Base-by-base conservation (phyloP, 2,888 invertebrate genomes). In the Drosophila barbarae region DNA sequence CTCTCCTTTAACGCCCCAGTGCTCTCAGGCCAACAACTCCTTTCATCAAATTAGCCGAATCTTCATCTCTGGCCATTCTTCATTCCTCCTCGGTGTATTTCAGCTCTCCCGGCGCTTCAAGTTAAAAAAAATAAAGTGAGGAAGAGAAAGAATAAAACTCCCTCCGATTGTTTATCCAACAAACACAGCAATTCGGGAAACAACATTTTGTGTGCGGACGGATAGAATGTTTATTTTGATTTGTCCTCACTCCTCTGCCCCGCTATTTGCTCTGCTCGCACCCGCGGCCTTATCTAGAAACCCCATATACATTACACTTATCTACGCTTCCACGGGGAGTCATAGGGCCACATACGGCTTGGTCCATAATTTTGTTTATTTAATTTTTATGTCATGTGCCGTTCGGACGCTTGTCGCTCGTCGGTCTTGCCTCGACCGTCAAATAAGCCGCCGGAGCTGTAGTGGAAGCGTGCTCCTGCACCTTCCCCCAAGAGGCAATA, bases 361-460 rank as follows among this genome's bases (percentile, higher is more conserved):
- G 75, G 69, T 74, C 77, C 83, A 82, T 82, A 83, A 82, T 83
- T 82, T 82, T 80, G 80, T 81, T 82, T 81, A 80, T 82, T 81
- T 82, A 82, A 82, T 81, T 80, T 82, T 80, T 73, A 73, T 81
- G 78, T 80, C 80, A 82, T 81, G 80, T 80, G 80, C 81, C 82
- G 81, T 76, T 77, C 72, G 63, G 66, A 47, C 67, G 66, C 66
- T 59, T 66, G 67, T 65, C 55, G 63, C 35, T 47, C 23, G 55
- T 47, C 65, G 36, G 41, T 50, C 52, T 58, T 42, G 51, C 58
- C 42, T 61, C 72, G 68, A 1, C 60, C 72, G 55, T 72, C 76
- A 70, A 59, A 53, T 47, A 34, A 54, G 55, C 66, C 38, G 57
- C 39, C 55, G 30, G 44, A 56, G 46, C 34, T 44, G 13, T 21